Percentiles rank a stretch among this genome's conserved stretches.
These are phyloP conservation scores for Synergus japonicus DNA, from an alignment of 2,888 invertebrate genomes.

Conservation along the genomic window DNA sequence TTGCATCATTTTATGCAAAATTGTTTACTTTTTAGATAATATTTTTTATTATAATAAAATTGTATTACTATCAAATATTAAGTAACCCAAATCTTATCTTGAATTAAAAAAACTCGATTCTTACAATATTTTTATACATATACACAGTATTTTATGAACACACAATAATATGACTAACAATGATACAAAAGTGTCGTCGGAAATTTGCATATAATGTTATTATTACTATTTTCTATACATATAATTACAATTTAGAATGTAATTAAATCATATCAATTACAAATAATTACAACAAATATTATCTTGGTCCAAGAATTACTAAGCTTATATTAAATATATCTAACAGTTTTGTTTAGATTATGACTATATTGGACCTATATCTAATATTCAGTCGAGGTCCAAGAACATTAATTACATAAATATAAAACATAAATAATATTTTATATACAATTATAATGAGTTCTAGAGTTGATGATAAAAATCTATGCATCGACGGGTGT, in stretches of 20 bases:
- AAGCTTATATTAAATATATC: not conserved
- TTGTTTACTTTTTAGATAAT: too few relatives aligned
- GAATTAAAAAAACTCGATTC: too few relatives aligned
- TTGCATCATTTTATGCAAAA: too few relatives aligned
- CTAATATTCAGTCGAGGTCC: slow-evolving; percentile 9
- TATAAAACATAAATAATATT: not conserved
- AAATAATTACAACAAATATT: not conserved
- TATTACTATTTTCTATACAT: not conserved
- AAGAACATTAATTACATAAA: not conserved
- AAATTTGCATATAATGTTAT: not conserved
- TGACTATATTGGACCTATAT: not conserved
- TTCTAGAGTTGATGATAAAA: not conserved
- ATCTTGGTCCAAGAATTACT: not conserved
- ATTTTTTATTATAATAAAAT: too few relatives aligned
- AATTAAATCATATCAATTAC: not conserved
- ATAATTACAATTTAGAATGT: too few relatives aligned
- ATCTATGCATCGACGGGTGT: not conserved
- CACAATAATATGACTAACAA: not conserved
- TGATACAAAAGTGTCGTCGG: not conserved
- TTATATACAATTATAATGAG: not conserved
- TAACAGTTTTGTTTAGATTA: not conserved
- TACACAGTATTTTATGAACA: not conserved
- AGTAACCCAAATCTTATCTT: not conserved
- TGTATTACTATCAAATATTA: not conserved
- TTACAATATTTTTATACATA: too few relatives aligned